Percentiles rank a stretch among this genome's conserved stretches.
These are phyloP conservation scores for Cephalophus harveyi DNA, from an alignment of 2,113 vertebrate species.

Conservation along the genomic window DNA sequence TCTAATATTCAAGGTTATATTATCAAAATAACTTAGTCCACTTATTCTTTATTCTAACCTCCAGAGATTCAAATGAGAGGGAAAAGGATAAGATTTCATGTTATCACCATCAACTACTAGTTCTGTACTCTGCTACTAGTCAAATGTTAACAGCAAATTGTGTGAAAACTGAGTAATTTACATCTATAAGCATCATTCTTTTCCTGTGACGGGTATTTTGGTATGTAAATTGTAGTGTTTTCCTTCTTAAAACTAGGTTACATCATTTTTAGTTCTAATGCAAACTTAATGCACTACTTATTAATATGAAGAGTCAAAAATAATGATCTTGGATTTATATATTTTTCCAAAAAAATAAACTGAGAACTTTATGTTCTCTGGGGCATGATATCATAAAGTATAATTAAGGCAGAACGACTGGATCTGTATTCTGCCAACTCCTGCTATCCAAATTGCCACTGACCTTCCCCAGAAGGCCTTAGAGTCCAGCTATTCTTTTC, in stretches of 20 bases:
- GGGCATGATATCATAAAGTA: constrained; percentile 22
- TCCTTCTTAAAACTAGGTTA: constrained; percentile 40
- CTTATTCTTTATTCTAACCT: background rate
- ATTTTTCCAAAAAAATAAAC: constrained; percentile 19
- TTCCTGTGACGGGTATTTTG: background rate
- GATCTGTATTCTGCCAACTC: constrained; percentile 30
- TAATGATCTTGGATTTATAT: constrained; percentile 37
- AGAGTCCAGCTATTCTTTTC: background rate
- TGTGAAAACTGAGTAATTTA: constrained; percentile 48
- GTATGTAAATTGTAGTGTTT: background rate
- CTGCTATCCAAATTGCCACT: background rate
- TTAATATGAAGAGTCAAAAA: constrained; percentile 41
- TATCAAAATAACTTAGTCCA: background rate
- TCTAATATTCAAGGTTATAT: background rate
- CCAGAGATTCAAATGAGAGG: background rate
- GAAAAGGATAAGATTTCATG: background rate
- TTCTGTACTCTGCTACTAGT: constrained; percentile 18
- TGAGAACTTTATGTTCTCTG: constrained; percentile 37
- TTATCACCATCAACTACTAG: background rate
- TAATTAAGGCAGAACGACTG: constrained; percentile 17
- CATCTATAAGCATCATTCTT: background rate
- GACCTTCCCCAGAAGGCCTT: background rate
- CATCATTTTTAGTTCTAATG: constrained; percentile 39
- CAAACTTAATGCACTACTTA: constrained; percentile 34
- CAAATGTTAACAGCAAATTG: constrained; percentile 33